phyloP scores from a whole-genome alignment of 2,113 vertebrate genomes.

The Anser brachyrhynchus region DNA sequence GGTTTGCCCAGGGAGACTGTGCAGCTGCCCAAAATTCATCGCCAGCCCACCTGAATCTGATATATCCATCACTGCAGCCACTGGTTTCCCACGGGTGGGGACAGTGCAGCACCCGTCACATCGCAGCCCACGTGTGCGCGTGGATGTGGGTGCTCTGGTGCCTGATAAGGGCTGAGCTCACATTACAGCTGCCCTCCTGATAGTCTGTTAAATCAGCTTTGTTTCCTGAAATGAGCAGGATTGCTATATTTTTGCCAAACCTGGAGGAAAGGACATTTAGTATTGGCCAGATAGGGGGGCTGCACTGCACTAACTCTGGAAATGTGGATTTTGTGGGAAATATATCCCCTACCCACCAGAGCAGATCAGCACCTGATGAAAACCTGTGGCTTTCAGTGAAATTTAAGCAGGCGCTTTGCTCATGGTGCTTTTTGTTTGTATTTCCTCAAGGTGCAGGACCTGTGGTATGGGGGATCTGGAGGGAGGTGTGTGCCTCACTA shows the following conservation, averaged over 20 bases:
- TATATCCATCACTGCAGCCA: neutral
- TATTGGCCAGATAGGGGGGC: neutral
- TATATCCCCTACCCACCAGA: neutral
- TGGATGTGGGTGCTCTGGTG: neutral
- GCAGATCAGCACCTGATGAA: neutral
- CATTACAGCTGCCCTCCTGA: neutral
- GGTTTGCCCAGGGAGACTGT: neutral
- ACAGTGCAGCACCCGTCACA: accelerated
- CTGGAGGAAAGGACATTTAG: neutral
- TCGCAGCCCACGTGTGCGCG: neutral
- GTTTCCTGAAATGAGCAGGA: neutral
- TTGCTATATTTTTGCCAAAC: neutral
- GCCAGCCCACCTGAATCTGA: neutral
- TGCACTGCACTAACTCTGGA: neutral
- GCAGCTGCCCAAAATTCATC: neutral
- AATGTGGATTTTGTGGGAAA: neutral
- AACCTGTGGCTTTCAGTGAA: neutral
- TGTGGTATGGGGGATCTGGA: accelerated
- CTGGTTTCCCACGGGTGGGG: neutral
- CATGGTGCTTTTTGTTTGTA: accelerated
- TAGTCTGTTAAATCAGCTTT: accelerated
- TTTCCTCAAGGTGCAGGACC: neutral
- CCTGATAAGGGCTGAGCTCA: neutral
- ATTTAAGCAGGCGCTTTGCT: neutral
- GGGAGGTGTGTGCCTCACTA: neutral